phyloP scores from a whole-genome alignment of 2,113 vertebrate species.

The Scophthalmus maximus region DNA sequence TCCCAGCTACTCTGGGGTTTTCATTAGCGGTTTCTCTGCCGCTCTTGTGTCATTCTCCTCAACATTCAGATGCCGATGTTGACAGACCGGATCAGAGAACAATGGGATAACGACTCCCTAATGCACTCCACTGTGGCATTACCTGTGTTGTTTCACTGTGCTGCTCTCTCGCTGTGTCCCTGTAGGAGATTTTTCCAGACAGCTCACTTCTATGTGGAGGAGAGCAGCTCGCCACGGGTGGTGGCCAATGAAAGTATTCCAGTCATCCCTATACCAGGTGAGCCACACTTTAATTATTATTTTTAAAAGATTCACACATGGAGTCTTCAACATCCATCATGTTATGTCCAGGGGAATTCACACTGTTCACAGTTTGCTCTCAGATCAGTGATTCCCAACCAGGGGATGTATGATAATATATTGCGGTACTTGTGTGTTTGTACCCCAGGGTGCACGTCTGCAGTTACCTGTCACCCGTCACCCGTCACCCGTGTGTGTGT shows the following conservation, averaged over 20 bases:
- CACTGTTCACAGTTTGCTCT: background rate
- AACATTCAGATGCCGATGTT: constrained; percentile 58
- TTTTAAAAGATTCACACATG: background rate
- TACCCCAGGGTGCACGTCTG: too few relatives aligned
- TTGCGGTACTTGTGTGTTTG: too few relatives aligned
- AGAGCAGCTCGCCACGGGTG: constrained; percentile 95
- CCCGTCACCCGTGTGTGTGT: too few relatives aligned
- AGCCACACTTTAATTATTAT: constrained; percentile 50
- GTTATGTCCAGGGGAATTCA: background rate
- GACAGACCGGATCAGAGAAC: constrained; percentile 64
- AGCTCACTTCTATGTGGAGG: constrained; percentile 98
- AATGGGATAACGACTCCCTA: constrained; percentile 60
- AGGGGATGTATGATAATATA: too few relatives aligned
- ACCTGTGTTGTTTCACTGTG: constrained; percentile 42
- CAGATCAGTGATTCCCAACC: background rate
- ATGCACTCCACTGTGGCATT: constrained; percentile 54
- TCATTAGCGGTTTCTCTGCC: constrained; percentile 61
- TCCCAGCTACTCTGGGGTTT: constrained; percentile 57
- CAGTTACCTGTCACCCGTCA: too few relatives aligned
- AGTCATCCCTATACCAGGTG: constrained; percentile 96
- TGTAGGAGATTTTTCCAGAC: constrained; percentile 98
- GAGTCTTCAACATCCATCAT: background rate
- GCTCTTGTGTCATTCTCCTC: constrained; percentile 42
- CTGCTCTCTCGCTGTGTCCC: constrained; percentile 56
- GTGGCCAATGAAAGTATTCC: constrained; percentile 97